phyloP scores from a whole-genome alignment of 2,797 vertebrate species.

The Sebastes hopkinsi region DNA sequence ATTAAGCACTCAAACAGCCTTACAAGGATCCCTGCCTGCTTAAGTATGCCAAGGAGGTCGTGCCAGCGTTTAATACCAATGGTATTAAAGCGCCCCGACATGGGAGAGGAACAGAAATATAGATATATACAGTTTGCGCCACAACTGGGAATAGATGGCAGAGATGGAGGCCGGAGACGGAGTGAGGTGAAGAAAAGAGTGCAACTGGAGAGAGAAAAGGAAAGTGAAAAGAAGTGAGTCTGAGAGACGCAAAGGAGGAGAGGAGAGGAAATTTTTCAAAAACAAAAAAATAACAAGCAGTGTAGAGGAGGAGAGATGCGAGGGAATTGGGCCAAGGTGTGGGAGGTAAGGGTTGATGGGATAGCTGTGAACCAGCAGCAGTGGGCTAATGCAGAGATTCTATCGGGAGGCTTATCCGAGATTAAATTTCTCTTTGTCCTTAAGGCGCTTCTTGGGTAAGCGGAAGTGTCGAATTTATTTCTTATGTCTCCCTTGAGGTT shows the following conservation, averaged over 20 bases:
- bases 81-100: constrained; percentile 71
- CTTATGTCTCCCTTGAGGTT: constrained; percentile 74
- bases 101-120: constrained; percentile 62
- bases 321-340: constrained; percentile 70
- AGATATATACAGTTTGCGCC: constrained; percentile 60
- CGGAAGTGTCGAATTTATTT: constrained; percentile 79
- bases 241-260: neutral
- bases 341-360: constrained; percentile 77
- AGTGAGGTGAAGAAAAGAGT: constrained; percentile 13
- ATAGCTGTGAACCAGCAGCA: constrained; percentile 76
- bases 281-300: constrained; percentile 20
- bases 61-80: constrained; percentile 76
- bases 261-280: neutral
- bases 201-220: neutral
- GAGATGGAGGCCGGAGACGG: constrained; percentile 26
- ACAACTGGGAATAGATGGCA: constrained; percentile 36
- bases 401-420: constrained; percentile 81
- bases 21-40: constrained; percentile 78
- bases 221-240: constrained; percentile 11
- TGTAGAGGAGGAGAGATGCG: constrained; percentile 26
- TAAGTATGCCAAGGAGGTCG: constrained; percentile 76
- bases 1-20: constrained; percentile 81
- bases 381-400: constrained; percentile 79
- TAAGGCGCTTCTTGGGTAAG: constrained; percentile 79
- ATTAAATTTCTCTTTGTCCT: constrained; percentile 85